Evolutionary conservation across 2,113 vertebrate genomes (phyloP).

Genomic region (Calidris pygmaea): DNA sequence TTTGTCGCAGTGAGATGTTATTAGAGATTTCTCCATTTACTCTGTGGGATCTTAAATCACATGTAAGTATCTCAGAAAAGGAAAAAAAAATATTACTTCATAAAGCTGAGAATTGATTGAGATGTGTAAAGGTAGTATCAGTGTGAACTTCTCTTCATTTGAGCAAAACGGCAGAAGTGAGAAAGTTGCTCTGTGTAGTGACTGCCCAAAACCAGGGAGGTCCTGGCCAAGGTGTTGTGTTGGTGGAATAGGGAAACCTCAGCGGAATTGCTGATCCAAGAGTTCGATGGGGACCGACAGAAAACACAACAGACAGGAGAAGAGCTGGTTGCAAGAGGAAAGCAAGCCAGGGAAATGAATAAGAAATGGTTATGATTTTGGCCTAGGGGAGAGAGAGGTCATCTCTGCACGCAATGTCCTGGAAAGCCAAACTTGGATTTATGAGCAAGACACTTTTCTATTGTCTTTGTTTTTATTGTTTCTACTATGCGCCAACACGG

Average conservation of each 20-base stretch:
- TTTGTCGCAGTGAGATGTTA: not conserved
- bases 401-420: not conserved
- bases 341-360: not conserved
- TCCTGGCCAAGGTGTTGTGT: not conserved
- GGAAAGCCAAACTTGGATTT: not conserved
- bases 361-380: not conserved
- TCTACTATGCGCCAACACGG: not conserved
- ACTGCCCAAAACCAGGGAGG: not conserved
- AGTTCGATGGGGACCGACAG: fast-evolving
- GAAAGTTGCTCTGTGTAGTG: fast-evolving
- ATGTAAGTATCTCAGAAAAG: not conserved
- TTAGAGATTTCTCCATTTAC: conserved; percentile 7
- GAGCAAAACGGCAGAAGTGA: not conserved
- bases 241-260: not conserved
- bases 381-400: not conserved
- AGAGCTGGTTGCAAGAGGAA: not conserved
- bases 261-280: not conserved
- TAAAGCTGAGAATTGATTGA: not conserved
- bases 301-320: not conserved
- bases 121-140: not conserved
- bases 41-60: not conserved
- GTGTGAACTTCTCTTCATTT: not conserved
- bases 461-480: not conserved
- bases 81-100: not conserved
- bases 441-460: not conserved